Percentiles rank a stretch among this genome's conserved stretches.
Evolutionary conservation across 2,797 vertebrate species (phyloP).

Genomic region (Helostoma temminkii): DNA sequence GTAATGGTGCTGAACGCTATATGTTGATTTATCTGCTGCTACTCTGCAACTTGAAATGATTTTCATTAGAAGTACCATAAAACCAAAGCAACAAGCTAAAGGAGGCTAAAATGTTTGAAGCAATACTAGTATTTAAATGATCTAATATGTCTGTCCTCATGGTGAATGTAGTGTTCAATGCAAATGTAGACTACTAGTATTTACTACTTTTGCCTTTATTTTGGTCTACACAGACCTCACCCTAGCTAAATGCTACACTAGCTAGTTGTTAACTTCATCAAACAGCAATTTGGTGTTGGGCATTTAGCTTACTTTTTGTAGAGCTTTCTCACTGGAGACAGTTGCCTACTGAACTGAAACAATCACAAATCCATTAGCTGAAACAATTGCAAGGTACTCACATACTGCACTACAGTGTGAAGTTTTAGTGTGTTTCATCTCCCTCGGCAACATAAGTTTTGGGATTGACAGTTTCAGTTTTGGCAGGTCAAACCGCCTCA

Average conservation of each 20-base stretch:
- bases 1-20: too few species aligned
- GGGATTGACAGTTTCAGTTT: conserved; percentile 32
- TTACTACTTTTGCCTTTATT: neutral
- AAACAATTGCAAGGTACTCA: too few species aligned
- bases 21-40: too few species aligned
- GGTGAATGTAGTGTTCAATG: neutral
- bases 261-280: neutral
- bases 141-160: neutral
- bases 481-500: conserved; percentile 46
- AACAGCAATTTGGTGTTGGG: neutral
- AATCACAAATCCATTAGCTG: neutral
- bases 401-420: too few species aligned
- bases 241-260: neutral
- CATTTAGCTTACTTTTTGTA: neutral
- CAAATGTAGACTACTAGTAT: neutral
- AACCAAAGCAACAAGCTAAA: neutral
- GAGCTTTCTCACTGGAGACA: neutral
- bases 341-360: neutral
- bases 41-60: too few species aligned
- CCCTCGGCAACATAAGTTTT: conserved; percentile 6
- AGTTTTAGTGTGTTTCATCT: neutral
- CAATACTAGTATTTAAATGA: neutral
- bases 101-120: neutral
- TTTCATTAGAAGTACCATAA: too few species aligned
- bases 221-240: neutral